phyloP scores from a whole-genome alignment of 2,888 invertebrate species.

The Diabrotica balteata region DNA sequence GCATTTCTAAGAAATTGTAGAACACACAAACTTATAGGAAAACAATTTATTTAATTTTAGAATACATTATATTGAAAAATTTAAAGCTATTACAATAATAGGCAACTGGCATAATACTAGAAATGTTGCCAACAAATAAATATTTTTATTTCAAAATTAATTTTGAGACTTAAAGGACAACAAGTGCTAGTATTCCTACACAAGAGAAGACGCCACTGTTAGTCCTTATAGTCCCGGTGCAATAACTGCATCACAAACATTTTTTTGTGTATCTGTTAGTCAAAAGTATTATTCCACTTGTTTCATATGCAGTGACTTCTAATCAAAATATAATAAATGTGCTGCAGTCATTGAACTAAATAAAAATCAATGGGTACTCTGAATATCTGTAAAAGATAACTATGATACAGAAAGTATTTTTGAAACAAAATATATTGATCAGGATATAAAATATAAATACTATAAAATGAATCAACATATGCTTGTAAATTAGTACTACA shows the following conservation, averaged over 20 bases:
- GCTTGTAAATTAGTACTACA: constrained; percentile 30
- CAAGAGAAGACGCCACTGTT: no score
- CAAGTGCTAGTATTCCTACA: background rate
- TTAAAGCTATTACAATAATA: constrained; percentile 55
- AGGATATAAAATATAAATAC: constrained; percentile 34
- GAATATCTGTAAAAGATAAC: constrained; percentile 12
- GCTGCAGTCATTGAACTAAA: background rate
- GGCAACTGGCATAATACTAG: constrained; percentile 50
- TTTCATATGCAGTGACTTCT: no score
- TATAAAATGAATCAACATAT: constrained; percentile 24
- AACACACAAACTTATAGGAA: constrained; percentile 47
- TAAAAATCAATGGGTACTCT: constrained; percentile 6
- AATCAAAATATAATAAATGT: no score
- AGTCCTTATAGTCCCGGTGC: no score
- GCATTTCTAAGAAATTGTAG: constrained; percentile 8
- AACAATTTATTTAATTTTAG: constrained; percentile 54
- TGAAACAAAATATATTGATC: constrained; percentile 17
- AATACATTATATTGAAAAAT: constrained; percentile 55
- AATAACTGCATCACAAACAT: no score
- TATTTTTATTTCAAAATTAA: constrained; percentile 25
- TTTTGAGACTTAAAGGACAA: background rate
- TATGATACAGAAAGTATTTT: background rate
- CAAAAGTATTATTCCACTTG: no score
- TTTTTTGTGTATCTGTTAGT: no score
- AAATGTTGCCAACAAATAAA: constrained; percentile 45